phyloP scores from a whole-genome alignment of 2,113 vertebrate genomes.

The Otus sunia region DNA sequence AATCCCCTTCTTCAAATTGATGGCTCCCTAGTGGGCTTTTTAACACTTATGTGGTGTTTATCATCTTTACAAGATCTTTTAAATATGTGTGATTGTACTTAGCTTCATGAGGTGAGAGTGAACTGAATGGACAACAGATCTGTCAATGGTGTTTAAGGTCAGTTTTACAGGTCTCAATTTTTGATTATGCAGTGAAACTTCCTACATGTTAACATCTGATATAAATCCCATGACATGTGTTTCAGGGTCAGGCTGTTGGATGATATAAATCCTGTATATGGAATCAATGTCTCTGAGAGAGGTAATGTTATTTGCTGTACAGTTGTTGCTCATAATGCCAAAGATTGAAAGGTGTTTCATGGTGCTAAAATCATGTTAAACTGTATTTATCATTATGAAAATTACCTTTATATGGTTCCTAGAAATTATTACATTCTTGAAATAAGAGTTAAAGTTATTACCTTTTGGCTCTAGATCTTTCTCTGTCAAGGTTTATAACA shows the following conservation, averaged over 20 bases:
- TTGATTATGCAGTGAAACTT: slow-evolving; percentile 29
- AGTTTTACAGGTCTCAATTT: slow-evolving; percentile 33
- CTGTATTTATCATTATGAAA: background rate
- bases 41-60: slow-evolving; percentile 45
- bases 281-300: slow-evolving; percentile 10
- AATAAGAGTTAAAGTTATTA: background rate
- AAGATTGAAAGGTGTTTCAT: slow-evolving; percentile 9
- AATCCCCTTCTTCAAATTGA: slow-evolving; percentile 54
- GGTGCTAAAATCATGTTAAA: background rate
- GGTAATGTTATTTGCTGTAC: background rate
- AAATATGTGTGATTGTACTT: slow-evolving; percentile 39
- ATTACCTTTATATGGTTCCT: background rate
- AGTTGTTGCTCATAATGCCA: background rate
- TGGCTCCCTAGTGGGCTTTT: slow-evolving; percentile 50
- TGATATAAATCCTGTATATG: slow-evolving; percentile 9
- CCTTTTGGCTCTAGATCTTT: background rate
- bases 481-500: background rate
- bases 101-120: slow-evolving; percentile 47
- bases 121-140: slow-evolving; percentile 18
- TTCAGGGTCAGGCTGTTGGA: slow-evolving; percentile 31
- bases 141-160: slow-evolving; percentile 39
- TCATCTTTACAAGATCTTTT: slow-evolving; percentile 51
- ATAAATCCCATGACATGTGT: background rate
- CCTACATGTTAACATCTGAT: slow-evolving; percentile 31
- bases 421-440: background rate